Percentiles rank a stretch among this genome's conserved stretches.
Evolutionary conservation across 64 coral and sea anemone species (phyloP).

Genomic region (Pachyseris speciosa): DNA sequence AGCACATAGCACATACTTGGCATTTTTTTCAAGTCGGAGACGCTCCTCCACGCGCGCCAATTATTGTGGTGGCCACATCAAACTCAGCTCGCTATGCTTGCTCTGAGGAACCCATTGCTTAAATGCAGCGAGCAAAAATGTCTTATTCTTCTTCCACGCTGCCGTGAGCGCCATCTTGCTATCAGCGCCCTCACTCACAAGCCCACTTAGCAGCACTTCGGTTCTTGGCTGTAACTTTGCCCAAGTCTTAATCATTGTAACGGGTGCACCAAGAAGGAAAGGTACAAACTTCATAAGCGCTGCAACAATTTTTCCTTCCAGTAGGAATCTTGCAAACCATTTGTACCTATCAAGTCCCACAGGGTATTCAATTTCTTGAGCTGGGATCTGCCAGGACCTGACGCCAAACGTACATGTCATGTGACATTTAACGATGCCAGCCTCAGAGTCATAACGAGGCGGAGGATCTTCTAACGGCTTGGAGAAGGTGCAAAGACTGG

Average conservation of each 20-base stretch:
- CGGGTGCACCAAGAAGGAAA: conserved; percentile 67
- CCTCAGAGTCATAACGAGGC: conserved; percentile 83
- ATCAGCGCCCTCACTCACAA: conserved; percentile 72
- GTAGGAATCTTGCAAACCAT: conserved; percentile 94
- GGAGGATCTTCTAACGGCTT: conserved; percentile 76
- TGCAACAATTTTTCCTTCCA: conserved; percentile 86
- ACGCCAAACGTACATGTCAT: conserved; percentile 88
- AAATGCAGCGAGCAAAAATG: conserved; percentile 79
- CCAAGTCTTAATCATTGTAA: conserved; percentile 89
- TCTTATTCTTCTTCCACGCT: conserved; percentile 68
- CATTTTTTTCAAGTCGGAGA: too few species aligned
- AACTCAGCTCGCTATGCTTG: conserved; percentile 76
- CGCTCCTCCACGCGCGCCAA: too few species aligned
- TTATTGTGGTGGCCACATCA: conserved; percentile 61
- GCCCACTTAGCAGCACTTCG: conserved; percentile 75
- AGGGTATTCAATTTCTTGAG: conserved; percentile 91
- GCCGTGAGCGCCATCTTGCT: conserved; percentile 41
- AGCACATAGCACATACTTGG: too few species aligned
- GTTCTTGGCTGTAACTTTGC: conserved; percentile 95
- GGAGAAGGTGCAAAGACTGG: conserved; percentile 84
- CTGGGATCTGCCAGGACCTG: conserved; percentile 78
- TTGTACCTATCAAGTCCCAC: conserved; percentile 83
- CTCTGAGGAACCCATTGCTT: conserved; percentile 89
- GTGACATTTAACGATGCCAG: conserved; percentile 92
- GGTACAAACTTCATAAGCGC: conserved; percentile 58